These are phyloP conservation scores for Acanthopleura granulata DNA, from an alignment of 2,888 invertebrate genomes.

Conservation along the genomic window DNA sequence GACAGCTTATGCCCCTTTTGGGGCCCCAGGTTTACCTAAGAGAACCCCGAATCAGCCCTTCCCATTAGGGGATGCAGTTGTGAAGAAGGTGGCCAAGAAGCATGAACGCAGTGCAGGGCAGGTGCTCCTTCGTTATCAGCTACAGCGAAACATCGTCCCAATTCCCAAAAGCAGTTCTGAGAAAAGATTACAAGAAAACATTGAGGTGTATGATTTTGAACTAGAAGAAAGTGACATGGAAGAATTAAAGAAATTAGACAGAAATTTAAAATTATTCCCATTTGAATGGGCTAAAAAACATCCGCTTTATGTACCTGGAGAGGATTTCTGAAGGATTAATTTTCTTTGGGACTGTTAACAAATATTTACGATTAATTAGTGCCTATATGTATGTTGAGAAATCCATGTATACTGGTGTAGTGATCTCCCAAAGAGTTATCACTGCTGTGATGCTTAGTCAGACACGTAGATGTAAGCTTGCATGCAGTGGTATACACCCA, in stretches of 20 bases:
- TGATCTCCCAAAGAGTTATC: no score
- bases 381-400: no score
- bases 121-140: conserved; percentile 48
- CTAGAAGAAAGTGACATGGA: conserved; percentile 38
- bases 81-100: conserved; percentile 39
- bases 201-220: conserved; percentile 42
- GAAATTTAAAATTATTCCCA: conserved; percentile 40
- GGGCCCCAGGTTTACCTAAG: conserved; percentile 35
- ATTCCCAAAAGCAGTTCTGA: conserved; percentile 48
- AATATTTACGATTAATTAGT: no score
- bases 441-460: no score
- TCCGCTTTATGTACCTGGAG: conserved; percentile 42
- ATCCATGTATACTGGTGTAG: no score
- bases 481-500: no score
- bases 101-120: conserved; percentile 48
- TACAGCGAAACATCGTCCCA: conserved; percentile 44
- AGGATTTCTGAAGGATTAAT: conserved; percentile 38
- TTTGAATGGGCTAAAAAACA: conserved; percentile 44
- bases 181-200: conserved; percentile 49
- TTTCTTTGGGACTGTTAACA: neutral
- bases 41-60: conserved; percentile 21
- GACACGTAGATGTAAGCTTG: no score
- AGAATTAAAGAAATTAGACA: conserved; percentile 35
- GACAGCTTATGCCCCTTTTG: conserved; percentile 50
- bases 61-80: conserved; percentile 37